Evolutionary conservation across 2,113 vertebrate species (phyloP), one percentile per base, ranked within the genome.

Genomic region (Salvelinus sp.): DNA sequence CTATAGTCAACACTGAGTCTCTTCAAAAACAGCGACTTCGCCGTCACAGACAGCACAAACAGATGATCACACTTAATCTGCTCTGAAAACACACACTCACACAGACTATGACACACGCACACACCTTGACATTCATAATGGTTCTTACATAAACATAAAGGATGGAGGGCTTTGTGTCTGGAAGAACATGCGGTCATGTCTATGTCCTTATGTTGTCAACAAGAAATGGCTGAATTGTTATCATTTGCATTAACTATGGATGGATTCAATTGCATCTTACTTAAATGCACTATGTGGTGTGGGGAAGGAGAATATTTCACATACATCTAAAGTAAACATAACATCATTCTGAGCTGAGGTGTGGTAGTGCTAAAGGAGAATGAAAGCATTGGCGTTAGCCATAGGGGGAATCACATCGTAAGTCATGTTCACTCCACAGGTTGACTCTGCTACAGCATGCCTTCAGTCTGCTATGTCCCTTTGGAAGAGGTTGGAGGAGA

Each of bases 31-130:
- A 86, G 65, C 85, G 87, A 89, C 89, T 87, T 90, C 84, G 88
- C 78, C 78, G 82, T 89, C 82, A 82, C 71, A 66, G 58, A 78
- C 71, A 85, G 84, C 87, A 86, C 89, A 92, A 93, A 93, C 91
- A 91, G 88, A 93, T 94, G 87, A 91, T 87, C 81, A 90, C n/a
- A 54, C 30, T 75, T 75, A 86, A 76, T 69, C 47, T 20, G 23
- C 74, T 72, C 73, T 82, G 79, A 87, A 86, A 86, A 89, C 82
- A 54, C 54, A 72, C 54, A 27, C 69, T 22, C 67, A 73, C 14
- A 47, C 69, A 60, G 70, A 66, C 63, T 23, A 57, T 54, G 30
- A 27, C 25, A 38, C 30, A 79, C 57, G 4, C 69, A 67, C 67
- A 63, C 27, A 86, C 87, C 85, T 75, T 44, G 38, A 44, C 9